Percentiles rank a stretch among this genome's conserved stretches.
These are phyloP conservation scores for Porites evermanni DNA, from an alignment of 92 coral and sea anemone genomes.

Conservation along the genomic window DNA sequence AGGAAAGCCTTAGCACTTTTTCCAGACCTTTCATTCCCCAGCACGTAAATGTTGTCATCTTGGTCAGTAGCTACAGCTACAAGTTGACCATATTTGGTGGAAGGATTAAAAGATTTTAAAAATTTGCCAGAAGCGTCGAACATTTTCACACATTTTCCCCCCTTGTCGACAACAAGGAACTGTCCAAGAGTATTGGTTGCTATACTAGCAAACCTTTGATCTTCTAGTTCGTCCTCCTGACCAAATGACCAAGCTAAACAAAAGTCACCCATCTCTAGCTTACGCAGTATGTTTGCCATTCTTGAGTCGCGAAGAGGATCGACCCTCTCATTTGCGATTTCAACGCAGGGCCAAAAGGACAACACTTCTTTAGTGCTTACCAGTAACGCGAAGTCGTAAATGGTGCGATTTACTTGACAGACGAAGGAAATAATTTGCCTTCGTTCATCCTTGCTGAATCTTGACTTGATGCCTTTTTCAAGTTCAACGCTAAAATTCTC, in stretches of 20 bases:
- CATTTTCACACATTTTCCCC: background rate
- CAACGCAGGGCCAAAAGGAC: background rate
- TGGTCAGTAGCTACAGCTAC: background rate
- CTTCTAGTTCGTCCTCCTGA: background rate
- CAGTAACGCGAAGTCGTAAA: background rate
- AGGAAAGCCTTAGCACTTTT: too few relatives aligned
- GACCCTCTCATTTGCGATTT: background rate
- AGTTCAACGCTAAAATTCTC: background rate
- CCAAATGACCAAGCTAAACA: constrained; percentile 4
- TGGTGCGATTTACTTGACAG: constrained; percentile 11
- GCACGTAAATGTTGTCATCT: constrained; percentile 6
- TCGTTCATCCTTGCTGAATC: background rate
- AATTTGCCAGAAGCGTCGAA: background rate
- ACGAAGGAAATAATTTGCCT: background rate
- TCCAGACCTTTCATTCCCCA: background rate
- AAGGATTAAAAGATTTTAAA: background rate
- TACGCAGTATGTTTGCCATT: background rate
- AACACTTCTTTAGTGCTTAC: background rate
- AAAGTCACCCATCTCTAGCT: background rate
- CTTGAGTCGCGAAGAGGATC: background rate
- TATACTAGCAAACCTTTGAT: background rate
- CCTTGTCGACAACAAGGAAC: background rate
- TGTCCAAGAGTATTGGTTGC: background rate
- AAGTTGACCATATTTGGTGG: too few relatives aligned
- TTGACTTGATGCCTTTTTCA: background rate